Evolutionary conservation across 2,888 invertebrate species (phyloP).

Genomic region (Agrotis segetum): DNA sequence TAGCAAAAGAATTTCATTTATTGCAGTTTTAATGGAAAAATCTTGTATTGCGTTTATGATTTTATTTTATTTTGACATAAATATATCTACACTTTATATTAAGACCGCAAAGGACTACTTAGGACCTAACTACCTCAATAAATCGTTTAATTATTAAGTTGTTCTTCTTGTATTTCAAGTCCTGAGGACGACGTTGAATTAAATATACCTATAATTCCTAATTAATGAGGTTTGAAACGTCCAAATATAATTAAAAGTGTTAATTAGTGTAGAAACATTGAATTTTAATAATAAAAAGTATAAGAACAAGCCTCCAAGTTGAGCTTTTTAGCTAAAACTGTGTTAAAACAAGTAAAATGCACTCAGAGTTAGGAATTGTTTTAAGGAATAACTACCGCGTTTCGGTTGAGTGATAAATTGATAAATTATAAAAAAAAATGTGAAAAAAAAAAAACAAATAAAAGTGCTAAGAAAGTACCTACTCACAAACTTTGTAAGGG

Average conservation of each 20-base stretch:
- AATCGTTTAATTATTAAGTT: conserved; percentile 32
- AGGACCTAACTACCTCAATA: conserved; percentile 14
- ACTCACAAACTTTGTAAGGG: no score
- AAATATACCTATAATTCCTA: neutral
- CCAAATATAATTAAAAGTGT: neutral
- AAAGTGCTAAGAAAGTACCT: no score
- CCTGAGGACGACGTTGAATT: neutral
- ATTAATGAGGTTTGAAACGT: neutral
- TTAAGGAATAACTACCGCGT: neutral
- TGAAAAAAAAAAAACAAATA: no score
- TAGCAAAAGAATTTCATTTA: conserved; percentile 21
- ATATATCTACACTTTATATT: conserved; percentile 16
- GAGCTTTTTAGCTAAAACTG: neutral
- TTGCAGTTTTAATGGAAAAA: conserved; percentile 45
- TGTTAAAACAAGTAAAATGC: neutral
- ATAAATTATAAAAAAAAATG: no score
- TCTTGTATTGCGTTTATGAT: conserved; percentile 25
- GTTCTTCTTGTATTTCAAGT: conserved; percentile 25
- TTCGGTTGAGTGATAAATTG: no score
- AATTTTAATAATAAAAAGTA: neutral
- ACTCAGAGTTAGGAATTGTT: neutral
- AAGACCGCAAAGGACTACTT: conserved; percentile 4
- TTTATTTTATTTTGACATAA: conserved; percentile 37
- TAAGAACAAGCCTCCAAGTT: neutral
- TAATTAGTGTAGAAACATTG: neutral